A percentile compares a stretch with the other conserved stretches of the same genome.
These are phyloP conservation scores for Scaptodrosophila lebanonensis DNA, from an alignment of 1,140 invertebrate genomes.

Conservation along the genomic window DNA sequence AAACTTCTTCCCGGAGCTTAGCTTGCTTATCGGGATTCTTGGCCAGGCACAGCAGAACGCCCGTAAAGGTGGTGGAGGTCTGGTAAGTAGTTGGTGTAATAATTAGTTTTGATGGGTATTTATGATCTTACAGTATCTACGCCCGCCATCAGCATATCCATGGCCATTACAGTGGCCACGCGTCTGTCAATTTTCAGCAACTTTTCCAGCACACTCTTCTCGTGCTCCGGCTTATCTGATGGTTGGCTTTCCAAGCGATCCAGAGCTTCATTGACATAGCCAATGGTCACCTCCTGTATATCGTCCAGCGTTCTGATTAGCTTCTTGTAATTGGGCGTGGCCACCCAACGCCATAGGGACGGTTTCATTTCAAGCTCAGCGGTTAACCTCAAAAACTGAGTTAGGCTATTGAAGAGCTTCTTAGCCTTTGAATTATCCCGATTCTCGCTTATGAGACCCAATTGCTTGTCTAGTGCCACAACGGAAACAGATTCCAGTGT, in stretches of 20 bases:
- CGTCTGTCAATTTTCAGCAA: conserved; percentile 77
- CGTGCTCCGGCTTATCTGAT: conserved; percentile 40
- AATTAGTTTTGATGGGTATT: too few relatives aligned
- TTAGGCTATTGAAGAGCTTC: conserved; percentile 60
- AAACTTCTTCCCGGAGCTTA: conserved; percentile 84
- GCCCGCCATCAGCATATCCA: conserved; percentile 75
- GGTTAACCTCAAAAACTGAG: conserved; percentile 80
- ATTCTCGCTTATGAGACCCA: conserved; percentile 60
- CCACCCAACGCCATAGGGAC: conserved; percentile 81
- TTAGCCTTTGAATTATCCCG: conserved; percentile 15
- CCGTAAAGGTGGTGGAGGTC: conserved; percentile 46
- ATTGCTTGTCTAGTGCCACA: conserved; percentile 80
- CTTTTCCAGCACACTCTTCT: conserved; percentile 74
- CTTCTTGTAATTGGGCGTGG: conserved; percentile 80
- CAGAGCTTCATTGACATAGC: conserved; percentile 54
- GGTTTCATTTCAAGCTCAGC: conserved; percentile 80
- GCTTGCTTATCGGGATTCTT: conserved; percentile 85
- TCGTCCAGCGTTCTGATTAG: conserved; percentile 77
- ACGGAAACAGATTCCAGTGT: conserved; percentile 84
- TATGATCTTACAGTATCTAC: conserved; percentile 65
- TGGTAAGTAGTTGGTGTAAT: too few relatives aligned
- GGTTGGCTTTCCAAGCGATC: conserved; percentile 43
- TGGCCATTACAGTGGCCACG: conserved; percentile 77
- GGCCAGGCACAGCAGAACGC: conserved; percentile 78
- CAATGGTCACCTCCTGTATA: conserved; percentile 32